Evolutionary conservation across 1,140 invertebrate genomes (phyloP).

Genomic region (Onthophagus taurus): DNA sequence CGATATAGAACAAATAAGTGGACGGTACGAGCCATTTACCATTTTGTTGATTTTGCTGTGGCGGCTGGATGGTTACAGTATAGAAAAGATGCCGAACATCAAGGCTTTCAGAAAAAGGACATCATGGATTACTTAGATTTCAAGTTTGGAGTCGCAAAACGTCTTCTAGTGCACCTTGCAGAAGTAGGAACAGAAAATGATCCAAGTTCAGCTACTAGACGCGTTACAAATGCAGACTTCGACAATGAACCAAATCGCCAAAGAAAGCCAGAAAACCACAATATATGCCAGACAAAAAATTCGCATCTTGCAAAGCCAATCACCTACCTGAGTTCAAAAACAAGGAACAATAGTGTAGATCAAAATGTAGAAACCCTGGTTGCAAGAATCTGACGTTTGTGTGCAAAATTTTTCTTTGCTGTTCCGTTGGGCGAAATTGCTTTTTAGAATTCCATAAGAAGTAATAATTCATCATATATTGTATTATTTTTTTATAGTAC

Average conservation of each 20-base stretch:
- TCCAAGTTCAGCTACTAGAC: too few species aligned
- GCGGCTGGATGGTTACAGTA: conserved; percentile 18
- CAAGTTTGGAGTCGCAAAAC: background rate
- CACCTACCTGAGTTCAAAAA: background rate
- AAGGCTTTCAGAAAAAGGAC: background rate
- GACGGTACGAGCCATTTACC: conserved; percentile 13
- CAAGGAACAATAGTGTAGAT: background rate
- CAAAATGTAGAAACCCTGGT: background rate
- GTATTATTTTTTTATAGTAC: too few species aligned
- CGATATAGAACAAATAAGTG: conserved; percentile 9
- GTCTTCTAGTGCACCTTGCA: background rate
- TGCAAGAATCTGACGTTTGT: too few species aligned
- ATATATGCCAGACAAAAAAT: background rate
- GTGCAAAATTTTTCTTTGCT: too few species aligned
- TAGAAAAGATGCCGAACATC: background rate
- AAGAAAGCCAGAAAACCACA: background rate
- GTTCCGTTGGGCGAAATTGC: too few species aligned
- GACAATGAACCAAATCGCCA: background rate
- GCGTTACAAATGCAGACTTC: too few species aligned
- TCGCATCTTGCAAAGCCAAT: background rate
- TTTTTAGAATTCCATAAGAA: too few species aligned
- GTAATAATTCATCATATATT: too few species aligned
- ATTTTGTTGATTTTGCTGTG: conserved; percentile 18
- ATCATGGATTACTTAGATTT: conserved; percentile 1
- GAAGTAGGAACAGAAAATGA: background rate